Conservation (phyloP, 2,797 vertebrate genomes). For the Mastacembelus armatus region DNA sequence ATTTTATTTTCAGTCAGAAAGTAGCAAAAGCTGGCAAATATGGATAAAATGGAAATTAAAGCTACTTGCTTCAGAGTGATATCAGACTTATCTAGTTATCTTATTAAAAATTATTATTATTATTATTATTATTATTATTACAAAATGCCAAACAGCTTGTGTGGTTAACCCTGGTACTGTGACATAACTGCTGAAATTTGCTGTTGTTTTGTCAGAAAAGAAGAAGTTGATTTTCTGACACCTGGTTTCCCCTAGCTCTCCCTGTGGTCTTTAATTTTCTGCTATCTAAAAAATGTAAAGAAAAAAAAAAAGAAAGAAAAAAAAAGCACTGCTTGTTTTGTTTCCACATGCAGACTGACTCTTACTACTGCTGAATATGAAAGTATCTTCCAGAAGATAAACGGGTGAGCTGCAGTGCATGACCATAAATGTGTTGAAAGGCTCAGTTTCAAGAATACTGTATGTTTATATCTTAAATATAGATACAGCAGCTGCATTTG, state of each 20-base stretch:
- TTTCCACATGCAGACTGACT: conserved; percentile 74
- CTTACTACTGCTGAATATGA: conserved; percentile 79
- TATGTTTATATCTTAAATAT: neutral
- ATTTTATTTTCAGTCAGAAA: neutral
- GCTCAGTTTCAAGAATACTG: neutral
- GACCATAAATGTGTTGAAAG: neutral
- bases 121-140: too few species aligned
- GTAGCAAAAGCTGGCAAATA: too few species aligned
- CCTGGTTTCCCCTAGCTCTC: neutral
- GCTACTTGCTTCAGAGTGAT: too few species aligned
- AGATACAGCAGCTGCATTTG: neutral
- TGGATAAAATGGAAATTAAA: too few species aligned
- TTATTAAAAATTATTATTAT: too few species aligned
- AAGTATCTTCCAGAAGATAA: conserved; percentile 83
- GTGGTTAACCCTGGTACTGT: too few species aligned
- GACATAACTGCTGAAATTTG: neutral
- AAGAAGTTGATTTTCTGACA: neutral
- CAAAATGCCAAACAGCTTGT: too few species aligned
- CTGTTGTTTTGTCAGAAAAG: neutral
- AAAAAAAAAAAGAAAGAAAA: too few species aligned
- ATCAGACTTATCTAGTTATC: too few species aligned
- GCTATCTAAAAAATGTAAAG: neutral
- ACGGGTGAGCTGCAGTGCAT: conserved; percentile 76
- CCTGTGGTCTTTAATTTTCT: neutral
- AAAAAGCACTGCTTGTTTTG: too few species aligned